Percentiles rank a stretch among this genome's conserved stretches.
These are phyloP conservation scores for Plagiodera versicolora DNA, from an alignment of 2,888 invertebrate genomes.

Conservation along the genomic window DNA sequence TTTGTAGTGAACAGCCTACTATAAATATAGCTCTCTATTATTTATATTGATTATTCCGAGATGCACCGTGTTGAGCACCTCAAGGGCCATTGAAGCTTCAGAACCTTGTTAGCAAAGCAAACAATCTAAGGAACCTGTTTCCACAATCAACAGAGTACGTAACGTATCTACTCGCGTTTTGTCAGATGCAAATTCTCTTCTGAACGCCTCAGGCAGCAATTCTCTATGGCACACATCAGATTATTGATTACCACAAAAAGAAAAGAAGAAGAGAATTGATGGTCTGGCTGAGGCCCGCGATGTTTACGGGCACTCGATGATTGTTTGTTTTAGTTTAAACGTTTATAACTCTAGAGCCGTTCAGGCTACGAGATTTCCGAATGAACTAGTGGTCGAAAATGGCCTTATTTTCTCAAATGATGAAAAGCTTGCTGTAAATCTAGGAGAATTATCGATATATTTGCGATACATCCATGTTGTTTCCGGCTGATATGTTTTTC, in stretches of 20 bases:
- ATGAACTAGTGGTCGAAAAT: no score
- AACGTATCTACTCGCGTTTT: not conserved
- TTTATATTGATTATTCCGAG: not conserved
- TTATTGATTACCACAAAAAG: conserved; percentile 20
- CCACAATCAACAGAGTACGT: not conserved
- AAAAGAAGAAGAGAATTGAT: conserved; percentile 11
- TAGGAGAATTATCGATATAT: no score
- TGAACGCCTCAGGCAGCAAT: conserved; percentile 8
- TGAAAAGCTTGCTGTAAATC: no score
- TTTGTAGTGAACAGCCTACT: no score
- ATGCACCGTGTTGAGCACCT: not conserved
- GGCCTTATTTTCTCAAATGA: no score
- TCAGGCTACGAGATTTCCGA: no score
- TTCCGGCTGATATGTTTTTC: no score
- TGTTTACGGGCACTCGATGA: not conserved
- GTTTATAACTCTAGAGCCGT: not conserved
- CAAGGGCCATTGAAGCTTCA: not conserved
- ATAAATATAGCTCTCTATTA: no score
- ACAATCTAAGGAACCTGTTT: not conserved
- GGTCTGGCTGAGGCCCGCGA: conserved; percentile 7
- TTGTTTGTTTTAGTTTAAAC: not conserved
- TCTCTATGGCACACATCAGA: conserved; percentile 16
- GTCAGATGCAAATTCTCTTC: conserved; percentile 15
- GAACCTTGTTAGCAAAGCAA: not conserved
- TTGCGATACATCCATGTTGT: no score